phyloP scores from a whole-genome alignment of 1,140 invertebrate species.

The Coelopa frigida region DNA sequence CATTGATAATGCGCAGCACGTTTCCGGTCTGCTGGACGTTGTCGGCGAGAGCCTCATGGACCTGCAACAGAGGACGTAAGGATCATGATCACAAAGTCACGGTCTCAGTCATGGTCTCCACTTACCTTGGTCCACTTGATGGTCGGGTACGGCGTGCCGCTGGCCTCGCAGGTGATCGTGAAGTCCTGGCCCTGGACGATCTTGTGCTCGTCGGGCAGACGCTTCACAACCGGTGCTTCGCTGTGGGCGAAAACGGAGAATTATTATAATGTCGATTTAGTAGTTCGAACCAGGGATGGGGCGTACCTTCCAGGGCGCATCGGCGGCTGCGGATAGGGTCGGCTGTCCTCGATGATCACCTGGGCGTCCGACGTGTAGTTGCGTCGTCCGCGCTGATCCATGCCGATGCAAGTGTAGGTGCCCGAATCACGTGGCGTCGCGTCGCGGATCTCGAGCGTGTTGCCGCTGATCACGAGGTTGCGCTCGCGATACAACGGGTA shows the following conservation, averaged over 20 bases:
- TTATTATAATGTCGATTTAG: background rate
- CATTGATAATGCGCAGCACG: slow-evolving; percentile 61
- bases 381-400: slow-evolving; percentile 32
- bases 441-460: slow-evolving; percentile 63
- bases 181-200: slow-evolving; percentile 73
- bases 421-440: slow-evolving; percentile 64
- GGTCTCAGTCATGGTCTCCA: slow-evolving; percentile 23
- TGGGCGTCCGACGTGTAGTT: slow-evolving; percentile 30
- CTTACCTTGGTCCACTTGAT: slow-evolving; percentile 74
- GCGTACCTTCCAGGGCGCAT: slow-evolving; percentile 15
- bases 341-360: slow-evolving; percentile 26
- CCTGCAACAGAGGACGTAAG: slow-evolving; percentile 39
- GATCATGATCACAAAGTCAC: background rate
- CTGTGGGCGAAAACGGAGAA: slow-evolving; percentile 16
- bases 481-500: slow-evolving; percentile 39
- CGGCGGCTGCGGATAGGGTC: slow-evolving; percentile 6
- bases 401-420: slow-evolving; percentile 65
- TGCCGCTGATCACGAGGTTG: slow-evolving; percentile 53
- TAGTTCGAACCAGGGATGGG: background rate
- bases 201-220: slow-evolving; percentile 58
- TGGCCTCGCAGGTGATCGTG: slow-evolving; percentile 65
- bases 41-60: slow-evolving; percentile 53
- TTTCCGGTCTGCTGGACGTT: slow-evolving; percentile 61
- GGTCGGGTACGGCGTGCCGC: slow-evolving; percentile 59
- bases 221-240: slow-evolving; percentile 50